A percentile compares a stretch with the other conserved stretches of the same genome.
phyloP scores from a whole-genome alignment of 1,140 invertebrate genomes.

The Drosophila lacertosa region DNA sequence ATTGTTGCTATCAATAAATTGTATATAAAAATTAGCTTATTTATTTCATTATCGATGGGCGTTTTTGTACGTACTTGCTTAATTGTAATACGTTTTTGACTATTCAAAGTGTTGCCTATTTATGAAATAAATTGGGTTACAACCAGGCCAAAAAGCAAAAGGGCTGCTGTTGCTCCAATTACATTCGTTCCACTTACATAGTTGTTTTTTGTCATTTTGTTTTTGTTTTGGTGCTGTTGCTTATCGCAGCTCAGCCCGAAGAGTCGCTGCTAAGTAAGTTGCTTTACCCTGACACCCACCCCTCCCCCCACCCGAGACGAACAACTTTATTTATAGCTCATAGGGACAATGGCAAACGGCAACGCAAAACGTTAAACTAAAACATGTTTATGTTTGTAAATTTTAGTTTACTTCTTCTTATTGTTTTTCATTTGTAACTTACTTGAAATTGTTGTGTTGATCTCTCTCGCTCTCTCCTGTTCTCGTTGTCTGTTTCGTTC shows the following conservation, averaged over 20 bases:
- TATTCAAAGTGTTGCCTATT: no score
- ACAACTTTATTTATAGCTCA: constrained; percentile 29
- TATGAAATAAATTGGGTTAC: no score
- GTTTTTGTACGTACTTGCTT: not conserved
- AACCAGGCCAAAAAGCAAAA: no score
- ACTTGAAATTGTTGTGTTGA: constrained; percentile 22
- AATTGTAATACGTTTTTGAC: no score
- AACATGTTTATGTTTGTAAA: constrained; percentile 36
- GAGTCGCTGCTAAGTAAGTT: constrained; percentile 3
- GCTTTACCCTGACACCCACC: constrained; percentile 6
- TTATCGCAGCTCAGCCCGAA: constrained; percentile 2
- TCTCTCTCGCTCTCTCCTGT: not conserved
- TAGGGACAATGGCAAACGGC: constrained; percentile 23
- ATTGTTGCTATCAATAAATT: constrained; percentile 45
- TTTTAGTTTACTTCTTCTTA: not conserved
- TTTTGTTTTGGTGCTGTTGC: not conserved
- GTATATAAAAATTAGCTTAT: constrained; percentile 22
- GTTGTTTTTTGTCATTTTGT: no score
- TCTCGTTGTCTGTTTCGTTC: not conserved
- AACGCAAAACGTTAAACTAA: not conserved
- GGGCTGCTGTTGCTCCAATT: no score
- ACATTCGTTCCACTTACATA: no score
- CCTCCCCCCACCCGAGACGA: not conserved
- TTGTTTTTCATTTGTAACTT: constrained; percentile 22
- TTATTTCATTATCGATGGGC: not conserved